Base-by-base conservation (phyloP, 1,140 invertebrate genomes). In the Trichonephila clavipes region DNA sequence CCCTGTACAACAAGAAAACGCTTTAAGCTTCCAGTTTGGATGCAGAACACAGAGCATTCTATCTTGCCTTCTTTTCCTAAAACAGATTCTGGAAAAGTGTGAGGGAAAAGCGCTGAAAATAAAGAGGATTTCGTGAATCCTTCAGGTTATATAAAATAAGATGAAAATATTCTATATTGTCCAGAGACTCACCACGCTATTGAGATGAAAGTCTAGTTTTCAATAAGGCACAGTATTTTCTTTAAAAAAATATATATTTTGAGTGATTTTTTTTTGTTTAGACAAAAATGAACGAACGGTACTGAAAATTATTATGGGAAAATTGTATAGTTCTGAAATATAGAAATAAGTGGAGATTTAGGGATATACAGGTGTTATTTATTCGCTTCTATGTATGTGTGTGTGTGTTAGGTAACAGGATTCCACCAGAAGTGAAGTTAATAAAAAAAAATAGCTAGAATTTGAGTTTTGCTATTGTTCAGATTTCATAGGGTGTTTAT, bases 1-100 rank as follows among this genome's bases (percentile, higher is more conserved):
- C 51, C 8, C 82, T 59, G n/a, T 51, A 21, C 40, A 58, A 51
- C 40, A 83, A 18, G 40, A n/a, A 51, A 51, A 19, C 19, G 82
- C 44, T 83, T 59, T 58, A 83, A 83, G 82, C 44, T 82, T n/a
- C 77, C 34, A 51, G 77, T 82, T 82, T 82, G 40, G 28, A 82
- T 82, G 28, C 77, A 82, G 34, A 40, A 44, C 24, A 40, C 77
- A 82, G 34, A 51, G 51, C 51, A 51, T 12, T 51, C 51, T 51
- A 10, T 12, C 51, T 51, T 51, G 51, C 34, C 77, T 69, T 24
- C 66, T 12, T 28, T 24, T 40, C 24, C 34, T 16, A 40, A 77
- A 77, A 77, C 14, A 16, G 69, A 40, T 83, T 59, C 40, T 16
- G 82, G 51, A 83, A 59, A 83, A 58, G 34, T 59, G 40, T 8